Evolutionary conservation across 2,888 invertebrate species (phyloP).

Genomic region (Dryocosmus kuriphilus): DNA sequence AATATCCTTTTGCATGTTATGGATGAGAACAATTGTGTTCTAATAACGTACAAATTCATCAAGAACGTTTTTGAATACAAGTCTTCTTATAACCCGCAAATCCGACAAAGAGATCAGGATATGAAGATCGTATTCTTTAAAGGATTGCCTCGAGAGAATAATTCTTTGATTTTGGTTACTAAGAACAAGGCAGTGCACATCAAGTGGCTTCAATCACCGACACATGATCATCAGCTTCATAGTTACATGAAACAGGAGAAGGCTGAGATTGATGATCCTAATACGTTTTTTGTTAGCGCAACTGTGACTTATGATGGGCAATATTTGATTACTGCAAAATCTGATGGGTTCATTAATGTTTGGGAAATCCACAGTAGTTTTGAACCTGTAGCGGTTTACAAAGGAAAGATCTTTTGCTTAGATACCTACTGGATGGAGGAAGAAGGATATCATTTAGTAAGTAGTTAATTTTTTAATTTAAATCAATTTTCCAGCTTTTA

Average conservation of each 20-base stretch:
- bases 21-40: slow-evolving; percentile 64
- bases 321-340: slow-evolving; percentile 76
- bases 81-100: slow-evolving; percentile 65
- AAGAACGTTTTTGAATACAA: slow-evolving; percentile 58
- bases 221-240: slow-evolving; percentile 59
- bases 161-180: slow-evolving; percentile 70
- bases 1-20: slow-evolving; percentile 66
- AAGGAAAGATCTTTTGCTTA: slow-evolving; percentile 68
- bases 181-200: slow-evolving; percentile 64
- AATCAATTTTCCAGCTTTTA: not conserved
- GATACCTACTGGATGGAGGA: slow-evolving; percentile 70
- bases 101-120: slow-evolving; percentile 47
- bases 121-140: slow-evolving; percentile 66
- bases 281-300: slow-evolving; percentile 70
- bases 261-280: slow-evolving; percentile 61
- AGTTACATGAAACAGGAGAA: slow-evolving; percentile 62
- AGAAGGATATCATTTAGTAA: slow-evolving; percentile 68
- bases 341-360: slow-evolving; percentile 75
- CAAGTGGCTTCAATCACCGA: slow-evolving; percentile 59
- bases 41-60: slow-evolving; percentile 59
- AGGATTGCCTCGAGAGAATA: slow-evolving; percentile 53
- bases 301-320: slow-evolving; percentile 76
- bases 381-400: slow-evolving; percentile 67
- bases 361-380: slow-evolving; percentile 70
- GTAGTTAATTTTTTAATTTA: slow-evolving; percentile 19